Conservation (phyloP, 2,888 invertebrate genomes). For the Augochlorella aurata region DNA sequence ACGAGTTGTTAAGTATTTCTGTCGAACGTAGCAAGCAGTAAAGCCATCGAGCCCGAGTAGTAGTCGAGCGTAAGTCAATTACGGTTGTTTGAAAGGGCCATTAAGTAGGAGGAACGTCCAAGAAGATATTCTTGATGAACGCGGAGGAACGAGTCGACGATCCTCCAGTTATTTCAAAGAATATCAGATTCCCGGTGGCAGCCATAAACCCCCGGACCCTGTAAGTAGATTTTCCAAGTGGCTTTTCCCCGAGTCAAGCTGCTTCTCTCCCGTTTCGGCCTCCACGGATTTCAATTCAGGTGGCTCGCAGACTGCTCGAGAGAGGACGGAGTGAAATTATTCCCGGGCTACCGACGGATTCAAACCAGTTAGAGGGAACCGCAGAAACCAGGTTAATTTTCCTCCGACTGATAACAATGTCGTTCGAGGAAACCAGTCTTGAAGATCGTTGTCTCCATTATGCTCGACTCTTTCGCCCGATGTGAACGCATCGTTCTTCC, state of each 20-base stretch:
- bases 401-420: conserved; percentile 63
- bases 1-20: background rate
- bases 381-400: conserved; percentile 60
- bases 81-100: background rate
- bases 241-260: background rate
- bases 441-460: conserved; percentile 58
- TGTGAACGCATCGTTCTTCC: conserved; percentile 48
- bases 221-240: conserved; percentile 1
- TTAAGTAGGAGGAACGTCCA: background rate
- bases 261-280: background rate
- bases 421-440: conserved; percentile 47
- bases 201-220: background rate
- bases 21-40: background rate
- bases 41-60: background rate
- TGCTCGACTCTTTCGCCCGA: conserved; percentile 31
- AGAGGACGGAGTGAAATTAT: conserved; percentile 44
- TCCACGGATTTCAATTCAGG: conserved; percentile 15
- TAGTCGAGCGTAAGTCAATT: background rate
- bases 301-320: background rate
- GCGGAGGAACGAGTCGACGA: background rate
- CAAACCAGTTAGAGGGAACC: conserved; percentile 37
- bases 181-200: background rate
- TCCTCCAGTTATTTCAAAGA: conserved; percentile 1
- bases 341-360: conserved; percentile 2
- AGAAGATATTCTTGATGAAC: background rate